Base-by-base conservation (phyloP, 2,888 invertebrate species). In the Pomacea canaliculata region DNA sequence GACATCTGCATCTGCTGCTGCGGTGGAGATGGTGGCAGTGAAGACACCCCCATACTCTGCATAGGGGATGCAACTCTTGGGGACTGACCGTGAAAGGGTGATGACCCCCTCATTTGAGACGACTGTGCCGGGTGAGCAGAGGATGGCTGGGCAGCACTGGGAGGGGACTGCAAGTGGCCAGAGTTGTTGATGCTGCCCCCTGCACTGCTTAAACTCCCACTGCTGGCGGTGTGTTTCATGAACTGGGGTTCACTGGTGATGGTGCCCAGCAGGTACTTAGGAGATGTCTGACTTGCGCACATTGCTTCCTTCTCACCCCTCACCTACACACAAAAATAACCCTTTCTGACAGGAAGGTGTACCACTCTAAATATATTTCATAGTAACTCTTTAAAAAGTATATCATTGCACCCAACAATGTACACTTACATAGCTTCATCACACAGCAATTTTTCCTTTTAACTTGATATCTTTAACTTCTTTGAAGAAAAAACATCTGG, bases 211-310 rank as follows among this genome's bases (percentile, higher is more conserved):
- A 73, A 70, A 18, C 77, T 62, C 9, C 77, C 19, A 16, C 65
- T 71, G 16, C 76, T 62, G 13, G 79, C 70, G 13, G 74, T 76
- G 49, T 81, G 78, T 70, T 85, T 85, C 83, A 85, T 85, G 78
- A 87, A 86, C 72, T 83, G 78, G 13, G 80, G 80, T 66, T 87
- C 86, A 69, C 82, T 83, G 48, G 85, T 86, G 7, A 85, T 85
- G 19, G 84, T 84, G 51, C 87, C 87, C 23, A 87, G 82, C 23
- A 87, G 78, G 73, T 87, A 87, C 70, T 86, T 85, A 5, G 86
- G 84, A 16, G 85, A 83, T 9, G 77, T 67, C 59, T 82, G 85
- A 63, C 81, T 84, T 4, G 77, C 46, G 56, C n/a, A 37, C 16
- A 7, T 49, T 51, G 27, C 63, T 65, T 70, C 67, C 49, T 16